Base-by-base conservation (phyloP, 2,888 invertebrate species). In the Leucophenga maculata region DNA sequence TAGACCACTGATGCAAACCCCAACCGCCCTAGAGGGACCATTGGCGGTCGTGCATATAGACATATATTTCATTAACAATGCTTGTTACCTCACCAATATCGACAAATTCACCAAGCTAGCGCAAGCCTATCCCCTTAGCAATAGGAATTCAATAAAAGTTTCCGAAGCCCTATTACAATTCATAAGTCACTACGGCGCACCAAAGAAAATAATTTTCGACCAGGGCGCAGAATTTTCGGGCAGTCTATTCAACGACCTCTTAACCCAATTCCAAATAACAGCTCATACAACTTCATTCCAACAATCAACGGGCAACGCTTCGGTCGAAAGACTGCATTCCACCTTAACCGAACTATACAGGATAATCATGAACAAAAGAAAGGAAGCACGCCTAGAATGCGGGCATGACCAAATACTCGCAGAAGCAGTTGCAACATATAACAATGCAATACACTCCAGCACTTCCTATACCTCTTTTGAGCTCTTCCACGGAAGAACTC, bases 51-150 rank as follows among this genome's bases (percentile, higher is more conserved):
- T 76, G 62, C 73, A 77, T 46, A 69, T 75, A 9, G 75, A 75
- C 26, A 57, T 75, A 2, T 74, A 72, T 32, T 60, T 60, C 0
- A 75, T 74, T 1, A 72, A 75, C 18, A 16, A 57, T 1, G 68
- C 60, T 22, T 60, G 60, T 18, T 69, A 69, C 14, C 50, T 74
- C 11, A 73, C 73, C n/a, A 69, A 77, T 14, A 69, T 75, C 13
- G 75, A 74, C 16, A 75, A 76, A 70, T 75, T 75, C 64, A 70
- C 69, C 3, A 77, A 73, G 65, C 74, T 77, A 20, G 70, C 75
- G 9, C 39, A 60, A 11, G 71, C 65, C 0, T 76, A 75, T 22
- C 65, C 70, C 0, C 14, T 77, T 22, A 13, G 67, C 32, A 50
- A 71, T 9, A 70, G 75, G 67, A 67, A 68, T 20, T 71, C 69